Evolutionary conservation across 2,888 invertebrate species (phyloP).

Genomic region (Lingula anatina): DNA sequence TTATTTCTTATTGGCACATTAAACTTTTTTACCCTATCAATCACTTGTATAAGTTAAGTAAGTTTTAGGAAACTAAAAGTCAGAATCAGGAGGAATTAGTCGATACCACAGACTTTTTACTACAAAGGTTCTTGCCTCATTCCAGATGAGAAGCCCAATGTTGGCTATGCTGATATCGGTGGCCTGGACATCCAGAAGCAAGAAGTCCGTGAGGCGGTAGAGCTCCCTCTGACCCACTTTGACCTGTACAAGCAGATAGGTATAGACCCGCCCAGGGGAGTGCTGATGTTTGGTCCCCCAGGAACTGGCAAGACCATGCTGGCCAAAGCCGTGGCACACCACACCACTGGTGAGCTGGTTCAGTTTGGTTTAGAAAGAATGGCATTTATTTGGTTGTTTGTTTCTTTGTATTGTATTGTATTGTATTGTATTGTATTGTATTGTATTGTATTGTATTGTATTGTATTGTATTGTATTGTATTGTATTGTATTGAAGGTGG

Average conservation of each 20-base stretch:
- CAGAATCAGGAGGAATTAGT: too few species aligned
- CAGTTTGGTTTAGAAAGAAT: neutral
- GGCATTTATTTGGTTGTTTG: neutral
- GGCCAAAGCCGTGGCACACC: conserved; percentile 97
- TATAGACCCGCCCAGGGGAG: conserved; percentile 97
- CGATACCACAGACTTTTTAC: too few species aligned
- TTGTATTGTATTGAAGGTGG: too few species aligned
- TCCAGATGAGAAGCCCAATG: conserved; percentile 94
- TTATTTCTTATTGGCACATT: too few species aligned
- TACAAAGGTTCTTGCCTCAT: too few species aligned
- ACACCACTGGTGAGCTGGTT: conserved; percentile 75
- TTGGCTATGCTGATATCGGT: conserved; percentile 95
- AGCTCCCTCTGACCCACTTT: conserved; percentile 94
- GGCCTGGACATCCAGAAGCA: conserved; percentile 99
- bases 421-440: neutral
- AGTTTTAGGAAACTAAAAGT: too few species aligned
- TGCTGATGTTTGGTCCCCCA: conserved; percentile 99
- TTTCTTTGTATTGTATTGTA: neutral
- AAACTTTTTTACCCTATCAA: too few species aligned
- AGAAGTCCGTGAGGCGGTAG: conserved; percentile 97
- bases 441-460: neutral
- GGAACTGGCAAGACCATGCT: conserved; percentile 99
- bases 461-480: too few species aligned
- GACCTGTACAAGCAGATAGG: conserved; percentile 96
- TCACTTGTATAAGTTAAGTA: too few species aligned